Conservation (phyloP, 2,113 vertebrate species). For the Fregata magnificens region DNA sequence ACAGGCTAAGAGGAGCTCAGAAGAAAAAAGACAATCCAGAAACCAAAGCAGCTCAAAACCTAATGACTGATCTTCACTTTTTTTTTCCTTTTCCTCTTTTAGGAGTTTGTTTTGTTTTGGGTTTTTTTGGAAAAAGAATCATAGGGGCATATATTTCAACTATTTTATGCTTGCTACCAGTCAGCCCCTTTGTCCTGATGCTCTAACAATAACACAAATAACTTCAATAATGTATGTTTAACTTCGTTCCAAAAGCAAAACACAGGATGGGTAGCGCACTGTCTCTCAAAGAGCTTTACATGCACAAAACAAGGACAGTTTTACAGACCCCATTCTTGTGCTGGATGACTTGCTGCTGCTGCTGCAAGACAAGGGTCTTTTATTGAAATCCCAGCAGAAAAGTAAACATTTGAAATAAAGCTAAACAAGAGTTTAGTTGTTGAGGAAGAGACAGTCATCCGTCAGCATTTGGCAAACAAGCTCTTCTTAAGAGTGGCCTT, state of each 20-base stretch:
- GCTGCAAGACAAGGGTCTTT: slow-evolving; percentile 36
- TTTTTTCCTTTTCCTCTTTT: background rate
- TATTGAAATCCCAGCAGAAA: slow-evolving; percentile 36
- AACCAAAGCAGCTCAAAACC: background rate
- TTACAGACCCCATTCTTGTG: slow-evolving; percentile 41
- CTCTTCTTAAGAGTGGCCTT: background rate
- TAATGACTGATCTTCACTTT: background rate
- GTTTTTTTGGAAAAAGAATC: background rate
- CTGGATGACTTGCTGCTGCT: slow-evolving; percentile 12
- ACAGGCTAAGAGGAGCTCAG: background rate
- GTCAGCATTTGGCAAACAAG: slow-evolving; percentile 18
- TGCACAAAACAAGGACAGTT: background rate
- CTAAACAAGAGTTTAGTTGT: slow-evolving; percentile 52
- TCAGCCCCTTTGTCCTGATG: background rate
- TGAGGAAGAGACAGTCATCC: slow-evolving; percentile 34
- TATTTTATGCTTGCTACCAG: background rate
- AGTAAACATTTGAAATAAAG: slow-evolving; percentile 63
- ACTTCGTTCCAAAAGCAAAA: slow-evolving; percentile 63
- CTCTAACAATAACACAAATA: slow-evolving; percentile 22
- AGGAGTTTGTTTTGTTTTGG: background rate
- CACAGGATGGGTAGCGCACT: slow-evolving; percentile 9
- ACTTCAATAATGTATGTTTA: slow-evolving; percentile 49
- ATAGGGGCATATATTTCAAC: background rate
- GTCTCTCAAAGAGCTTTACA: slow-evolving; percentile 2
- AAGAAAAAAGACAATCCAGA: background rate